Evolutionary conservation across 2,113 vertebrate genomes (phyloP).

Genomic region (Cephalophus harveyi): DNA sequence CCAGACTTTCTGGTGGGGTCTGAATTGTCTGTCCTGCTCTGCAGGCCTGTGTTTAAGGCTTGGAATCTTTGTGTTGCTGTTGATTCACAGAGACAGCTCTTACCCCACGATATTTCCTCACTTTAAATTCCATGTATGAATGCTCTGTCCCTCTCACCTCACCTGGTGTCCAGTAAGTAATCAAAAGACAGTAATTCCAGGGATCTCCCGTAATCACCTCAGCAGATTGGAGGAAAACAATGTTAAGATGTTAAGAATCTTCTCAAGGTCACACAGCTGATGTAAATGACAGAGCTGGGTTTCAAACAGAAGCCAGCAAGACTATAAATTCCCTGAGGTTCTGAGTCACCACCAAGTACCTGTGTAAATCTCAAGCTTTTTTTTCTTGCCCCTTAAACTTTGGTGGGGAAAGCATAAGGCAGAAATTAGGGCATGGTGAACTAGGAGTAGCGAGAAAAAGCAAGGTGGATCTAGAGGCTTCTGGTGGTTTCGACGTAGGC

Average conservation of each 20-base stretch:
- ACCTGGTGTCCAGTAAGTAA: background rate
- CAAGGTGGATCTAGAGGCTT: background rate
- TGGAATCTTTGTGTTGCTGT: background rate
- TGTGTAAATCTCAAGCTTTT: background rate
- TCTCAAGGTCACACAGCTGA: background rate
- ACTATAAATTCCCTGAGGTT: background rate
- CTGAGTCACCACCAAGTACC: background rate
- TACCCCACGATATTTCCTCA: background rate
- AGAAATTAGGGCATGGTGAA: background rate
- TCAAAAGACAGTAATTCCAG: background rate
- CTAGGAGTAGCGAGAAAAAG: background rate
- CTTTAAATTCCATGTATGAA: background rate
- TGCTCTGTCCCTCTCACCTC: background rate
- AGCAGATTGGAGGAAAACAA: background rate
- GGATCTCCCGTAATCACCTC: background rate
- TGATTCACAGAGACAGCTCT: background rate
- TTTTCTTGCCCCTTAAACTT: background rate
- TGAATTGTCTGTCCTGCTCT: background rate
- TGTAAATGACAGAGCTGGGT: background rate
- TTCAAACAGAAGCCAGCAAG: background rate
- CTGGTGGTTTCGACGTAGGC: background rate
- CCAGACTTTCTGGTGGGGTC: background rate
- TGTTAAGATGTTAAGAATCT: background rate
- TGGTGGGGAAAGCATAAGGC: background rate
- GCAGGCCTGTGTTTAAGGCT: background rate